These are phyloP conservation scores for Sebastes aleutianus DNA, from an alignment of 2,797 vertebrate genomes.

Conservation along the genomic window DNA sequence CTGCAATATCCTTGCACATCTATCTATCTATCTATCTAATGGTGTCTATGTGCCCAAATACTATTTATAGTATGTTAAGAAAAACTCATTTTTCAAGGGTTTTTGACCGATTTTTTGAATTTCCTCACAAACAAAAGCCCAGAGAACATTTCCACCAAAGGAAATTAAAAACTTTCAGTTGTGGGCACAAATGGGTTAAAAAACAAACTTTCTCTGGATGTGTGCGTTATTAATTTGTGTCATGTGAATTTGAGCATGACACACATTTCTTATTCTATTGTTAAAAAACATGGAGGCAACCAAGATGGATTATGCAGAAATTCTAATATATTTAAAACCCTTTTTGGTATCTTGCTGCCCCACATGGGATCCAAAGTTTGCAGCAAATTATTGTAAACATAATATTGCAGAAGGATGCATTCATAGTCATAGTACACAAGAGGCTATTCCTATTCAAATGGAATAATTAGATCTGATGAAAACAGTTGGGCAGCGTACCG, in stretches of 20 bases:
- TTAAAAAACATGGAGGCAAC: background rate
- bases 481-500: background rate
- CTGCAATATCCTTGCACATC: too few relatives aligned
- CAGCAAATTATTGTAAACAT: background rate
- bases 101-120: too few relatives aligned
- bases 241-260: background rate
- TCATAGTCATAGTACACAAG: background rate
- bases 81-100: too few relatives aligned
- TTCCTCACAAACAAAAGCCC: background rate
- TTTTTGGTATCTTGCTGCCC: background rate
- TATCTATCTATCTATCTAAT: too few relatives aligned
- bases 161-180: too few relatives aligned
- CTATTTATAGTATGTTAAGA: too few relatives aligned
- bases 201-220: background rate
- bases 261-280: too few relatives aligned
- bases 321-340: background rate
- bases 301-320: background rate
- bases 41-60: rapidly evolving
- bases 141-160: background rate
- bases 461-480: slow-evolving; percentile 29
- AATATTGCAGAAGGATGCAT: background rate
- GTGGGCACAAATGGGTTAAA: background rate
- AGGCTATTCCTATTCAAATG: slow-evolving; percentile 13
- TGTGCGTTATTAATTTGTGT: background rate
- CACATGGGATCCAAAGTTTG: background rate